Evolutionary conservation across 2,113 vertebrate species (phyloP), one percentile per base, ranked within the genome.

Genomic region (Oryzias curvinotus): DNA sequence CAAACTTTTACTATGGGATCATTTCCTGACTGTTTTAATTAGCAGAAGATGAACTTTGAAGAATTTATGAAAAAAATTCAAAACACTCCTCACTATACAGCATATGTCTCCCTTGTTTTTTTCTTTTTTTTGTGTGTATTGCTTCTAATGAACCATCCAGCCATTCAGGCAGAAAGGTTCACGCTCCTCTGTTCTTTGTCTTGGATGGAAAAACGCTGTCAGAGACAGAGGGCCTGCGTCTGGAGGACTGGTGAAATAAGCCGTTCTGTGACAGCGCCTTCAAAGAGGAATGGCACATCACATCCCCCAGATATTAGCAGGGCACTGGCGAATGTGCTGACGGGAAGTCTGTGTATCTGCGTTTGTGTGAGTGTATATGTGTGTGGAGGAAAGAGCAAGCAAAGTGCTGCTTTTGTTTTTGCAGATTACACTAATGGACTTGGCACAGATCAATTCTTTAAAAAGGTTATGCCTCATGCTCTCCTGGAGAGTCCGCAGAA

Each of bases 351-450:
- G 68, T 23, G 51, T 46, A 47, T 48, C 47, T 28, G 48, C 30
- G 3, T 23, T 23, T 3, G 14, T 19, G 62, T 41, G 52, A 42
- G 59, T 67, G 67, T 62, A 68, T 25, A 68, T 25, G 74, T 44
- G 48, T 47, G 65, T 46, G 57, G 54, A 43, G 42, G 55, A 55
- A 64, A 50, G 57, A 75, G 65, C 48, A 74, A 73, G 75, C 57
- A 5, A 75, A 78, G 70, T 84, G 77, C 66, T 74, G 65, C 66
- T 85, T 88, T 87, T 85, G 79, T 84, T 80, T 81, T 81, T 81
- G 83, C 57, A 87, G 83, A 89, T 88, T 88, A 87, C 76, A 10
- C 77, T 85, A 88, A 88, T 88, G 86, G 76, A 80, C 72, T 77
- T 89, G 81, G 85, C 75, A 75, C 66, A 23, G 54, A 73, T 65